Base-by-base conservation (phyloP, 1,140 invertebrate species). In the Dufourea novaeangliae region DNA sequence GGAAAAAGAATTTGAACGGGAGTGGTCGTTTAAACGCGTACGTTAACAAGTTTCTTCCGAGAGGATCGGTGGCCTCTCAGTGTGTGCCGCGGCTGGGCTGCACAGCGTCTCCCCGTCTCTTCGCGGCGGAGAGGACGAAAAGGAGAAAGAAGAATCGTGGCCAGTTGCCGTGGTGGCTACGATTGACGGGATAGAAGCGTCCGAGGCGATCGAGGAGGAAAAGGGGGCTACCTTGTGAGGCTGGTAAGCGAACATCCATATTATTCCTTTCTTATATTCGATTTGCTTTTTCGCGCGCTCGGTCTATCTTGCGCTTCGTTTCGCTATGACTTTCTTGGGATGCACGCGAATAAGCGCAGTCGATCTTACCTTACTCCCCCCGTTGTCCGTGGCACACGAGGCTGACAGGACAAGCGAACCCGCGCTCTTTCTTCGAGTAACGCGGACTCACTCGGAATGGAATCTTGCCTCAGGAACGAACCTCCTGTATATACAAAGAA, bases 391-490 rank as follows among this genome's bases (percentile, higher is more conserved):
- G 83, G 57, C 78, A 84, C 83, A 84, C 83, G 83, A 77, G 68
- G 83, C 61, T 12, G 46, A n/a, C 29, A 34, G 52, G 25, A 52
- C 61, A 25, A 12, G 25, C 44, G 39, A 34, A 50, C n/a, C 46
- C 11, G 25, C 32, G 61, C 57, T 66, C 61, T 68, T 82, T 37
- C 70, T 69, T 86, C 81, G 56, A 69, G 73, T 83, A 79, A 79
- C 80, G 29, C 41, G 73, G 74, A 46, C 83, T 78, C 46, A 29
- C 77, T 67, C 69, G 71, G 85, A 86, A 86, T 86, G 85, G 85
- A 86, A 86, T 86, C 85, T 77, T 76, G 74, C 78, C 59, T 57
- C 14, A 61, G 62, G 56, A 64, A 54, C 69, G 59, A 62, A 73
- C 72, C 46, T 62, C 70, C n/a, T n/a, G n/a, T n/a, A n/a, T 54